Percentiles rank a stretch among this genome's conserved stretches.
Conservation (phyloP, 2,113 vertebrate species). For the Craseonycteris thonglongyai region DNA sequence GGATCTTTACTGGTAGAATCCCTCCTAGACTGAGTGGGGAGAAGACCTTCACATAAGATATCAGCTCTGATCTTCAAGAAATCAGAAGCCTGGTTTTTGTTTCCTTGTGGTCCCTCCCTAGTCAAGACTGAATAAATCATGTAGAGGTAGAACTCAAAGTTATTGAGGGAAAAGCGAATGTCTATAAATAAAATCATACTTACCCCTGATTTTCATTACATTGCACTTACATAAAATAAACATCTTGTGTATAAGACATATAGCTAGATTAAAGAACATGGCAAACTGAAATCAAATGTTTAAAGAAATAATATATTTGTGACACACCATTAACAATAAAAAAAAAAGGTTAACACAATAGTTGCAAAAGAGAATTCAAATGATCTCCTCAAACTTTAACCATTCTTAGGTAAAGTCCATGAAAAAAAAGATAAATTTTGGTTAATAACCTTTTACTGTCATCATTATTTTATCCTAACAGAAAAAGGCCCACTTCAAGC, state of each 20-base stretch:
- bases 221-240: background rate
- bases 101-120: background rate
- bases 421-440: background rate
- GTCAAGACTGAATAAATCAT: background rate
- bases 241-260: background rate
- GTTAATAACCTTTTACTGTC: background rate
- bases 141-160: background rate
- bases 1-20: background rate
- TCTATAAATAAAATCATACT: background rate
- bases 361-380: background rate
- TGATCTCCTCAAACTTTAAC: background rate
- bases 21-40: background rate
- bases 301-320: background rate
- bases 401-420: background rate
- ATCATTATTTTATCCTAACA: background rate
- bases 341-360: background rate
- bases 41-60: background rate
- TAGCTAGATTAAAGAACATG: background rate
- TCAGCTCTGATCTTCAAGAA: background rate
- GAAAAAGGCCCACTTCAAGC: background rate
- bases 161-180: background rate
- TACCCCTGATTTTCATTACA: background rate
- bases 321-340: background rate
- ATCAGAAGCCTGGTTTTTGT: background rate
- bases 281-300: background rate